Evolutionary conservation across 2,113 vertebrate genomes (phyloP).

Genomic region (Phylloscopus trochilus): DNA sequence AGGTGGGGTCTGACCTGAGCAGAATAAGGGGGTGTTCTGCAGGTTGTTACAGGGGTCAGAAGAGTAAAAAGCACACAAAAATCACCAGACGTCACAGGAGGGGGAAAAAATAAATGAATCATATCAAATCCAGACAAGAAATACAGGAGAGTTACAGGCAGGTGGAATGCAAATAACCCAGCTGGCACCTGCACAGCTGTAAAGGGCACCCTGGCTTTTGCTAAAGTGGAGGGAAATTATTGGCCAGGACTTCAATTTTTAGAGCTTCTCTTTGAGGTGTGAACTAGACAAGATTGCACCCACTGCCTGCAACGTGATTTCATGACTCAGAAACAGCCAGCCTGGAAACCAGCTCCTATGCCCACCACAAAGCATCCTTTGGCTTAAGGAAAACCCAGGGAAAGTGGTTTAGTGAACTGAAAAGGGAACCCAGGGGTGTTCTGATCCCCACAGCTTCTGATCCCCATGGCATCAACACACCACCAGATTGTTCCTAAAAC

Average conservation of each 20-base stretch:
- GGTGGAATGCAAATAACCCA: background rate
- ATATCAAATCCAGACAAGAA: background rate
- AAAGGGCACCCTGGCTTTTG: background rate
- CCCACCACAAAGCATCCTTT: too few species aligned
- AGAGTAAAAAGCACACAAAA: background rate
- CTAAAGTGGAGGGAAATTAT: background rate
- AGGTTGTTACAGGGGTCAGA: background rate
- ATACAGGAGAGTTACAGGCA: background rate
- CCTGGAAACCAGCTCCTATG: background rate
- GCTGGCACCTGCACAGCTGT: background rate
- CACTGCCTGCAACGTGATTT: background rate
- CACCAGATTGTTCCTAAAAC: background rate
- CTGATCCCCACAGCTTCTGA: background rate
- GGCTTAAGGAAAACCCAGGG: background rate
- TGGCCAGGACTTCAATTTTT: background rate
- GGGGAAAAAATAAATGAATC: accelerated
- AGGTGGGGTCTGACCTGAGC: background rate
- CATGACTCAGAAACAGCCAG: background rate
- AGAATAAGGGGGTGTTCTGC: background rate
- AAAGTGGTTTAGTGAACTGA: background rate
- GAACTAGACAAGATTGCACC: background rate
- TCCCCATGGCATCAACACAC: accelerated
- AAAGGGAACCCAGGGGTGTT: background rate
- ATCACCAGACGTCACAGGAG: background rate
- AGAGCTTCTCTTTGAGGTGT: background rate